Conservation (phyloP, 2,797 vertebrate species). For the Synaphobranchus kaupii region DNA sequence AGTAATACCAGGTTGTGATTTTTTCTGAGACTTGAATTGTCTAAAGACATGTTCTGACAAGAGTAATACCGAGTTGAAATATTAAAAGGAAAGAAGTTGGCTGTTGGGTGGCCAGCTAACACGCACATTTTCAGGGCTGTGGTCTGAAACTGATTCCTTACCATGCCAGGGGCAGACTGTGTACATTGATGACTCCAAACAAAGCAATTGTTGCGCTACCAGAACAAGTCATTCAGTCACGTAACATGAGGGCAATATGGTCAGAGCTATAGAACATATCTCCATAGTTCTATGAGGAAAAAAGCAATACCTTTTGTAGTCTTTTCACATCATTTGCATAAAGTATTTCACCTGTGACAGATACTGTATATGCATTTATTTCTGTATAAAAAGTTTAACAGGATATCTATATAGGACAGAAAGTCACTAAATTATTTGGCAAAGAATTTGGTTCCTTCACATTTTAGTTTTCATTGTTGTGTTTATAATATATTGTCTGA, state of each 20-base stretch:
- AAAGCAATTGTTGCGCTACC: neutral
- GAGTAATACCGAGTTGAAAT: neutral
- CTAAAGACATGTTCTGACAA: neutral
- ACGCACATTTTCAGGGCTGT: neutral
- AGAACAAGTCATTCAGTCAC: neutral
- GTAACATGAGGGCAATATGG: neutral
- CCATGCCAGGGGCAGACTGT: neutral
- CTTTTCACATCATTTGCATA: neutral
- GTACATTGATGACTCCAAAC: neutral
- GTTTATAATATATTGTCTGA: neutral
- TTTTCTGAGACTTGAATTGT: neutral
- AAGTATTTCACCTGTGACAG: neutral
- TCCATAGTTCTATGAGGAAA: neutral
- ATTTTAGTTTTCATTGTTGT: neutral
- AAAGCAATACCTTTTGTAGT: too few relatives aligned
- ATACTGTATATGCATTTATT: neutral
- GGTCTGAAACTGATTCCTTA: neutral
- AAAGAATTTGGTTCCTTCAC: neutral
- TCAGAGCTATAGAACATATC: neutral
- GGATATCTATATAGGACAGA: neutral
- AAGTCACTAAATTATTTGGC: neutral
- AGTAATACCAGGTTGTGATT: constrained; percentile 58
- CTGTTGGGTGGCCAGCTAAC: neutral
- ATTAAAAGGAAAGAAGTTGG: neutral
- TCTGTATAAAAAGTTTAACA: neutral